Evolutionary conservation across 2,113 vertebrate genomes (phyloP).

Genomic region (Tapirus terrestris): DNA sequence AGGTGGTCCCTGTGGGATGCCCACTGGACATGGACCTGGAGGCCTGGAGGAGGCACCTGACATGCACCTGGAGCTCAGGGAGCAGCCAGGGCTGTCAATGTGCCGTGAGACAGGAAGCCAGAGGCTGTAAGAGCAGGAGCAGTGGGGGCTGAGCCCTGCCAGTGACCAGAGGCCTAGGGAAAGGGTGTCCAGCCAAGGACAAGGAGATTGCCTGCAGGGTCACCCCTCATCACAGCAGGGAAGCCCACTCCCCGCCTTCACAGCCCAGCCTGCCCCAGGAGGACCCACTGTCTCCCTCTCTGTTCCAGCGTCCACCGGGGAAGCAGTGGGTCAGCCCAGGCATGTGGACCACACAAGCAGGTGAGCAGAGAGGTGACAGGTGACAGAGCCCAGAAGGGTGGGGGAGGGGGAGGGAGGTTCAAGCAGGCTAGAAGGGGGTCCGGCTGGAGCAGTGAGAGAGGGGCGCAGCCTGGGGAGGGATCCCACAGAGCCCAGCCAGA

Average conservation of each 20-base stretch:
- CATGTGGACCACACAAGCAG: not conserved
- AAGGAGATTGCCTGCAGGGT: not conserved
- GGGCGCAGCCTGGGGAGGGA: not conserved
- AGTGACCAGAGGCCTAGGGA: not conserved
- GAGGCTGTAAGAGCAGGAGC: too few relatives aligned
- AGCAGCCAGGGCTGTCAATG: not conserved
- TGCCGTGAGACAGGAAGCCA: not conserved
- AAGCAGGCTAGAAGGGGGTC: fast-evolving
- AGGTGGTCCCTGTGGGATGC: fast-evolving
- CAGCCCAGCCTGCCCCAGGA: not conserved
- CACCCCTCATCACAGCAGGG: not conserved
- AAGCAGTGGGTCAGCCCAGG: not conserved
- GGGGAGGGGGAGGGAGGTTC: not conserved
- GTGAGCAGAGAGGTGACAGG: not conserved
- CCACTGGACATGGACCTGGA: not conserved
- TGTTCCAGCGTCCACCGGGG: not conserved
- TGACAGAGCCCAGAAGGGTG: not conserved
- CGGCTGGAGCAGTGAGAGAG: not conserved
- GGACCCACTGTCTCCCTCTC: not conserved
- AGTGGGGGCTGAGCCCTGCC: not conserved
- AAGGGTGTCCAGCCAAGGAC: not conserved
- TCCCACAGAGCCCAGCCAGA: not conserved
- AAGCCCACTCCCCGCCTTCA: not conserved
- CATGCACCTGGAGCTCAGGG: not conserved
- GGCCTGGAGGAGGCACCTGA: too few relatives aligned